Percentiles rank a stretch among this genome's conserved stretches.
These are phyloP conservation scores for Merodon equestris DNA, from an alignment of 2,888 invertebrate genomes.

Conservation along the genomic window DNA sequence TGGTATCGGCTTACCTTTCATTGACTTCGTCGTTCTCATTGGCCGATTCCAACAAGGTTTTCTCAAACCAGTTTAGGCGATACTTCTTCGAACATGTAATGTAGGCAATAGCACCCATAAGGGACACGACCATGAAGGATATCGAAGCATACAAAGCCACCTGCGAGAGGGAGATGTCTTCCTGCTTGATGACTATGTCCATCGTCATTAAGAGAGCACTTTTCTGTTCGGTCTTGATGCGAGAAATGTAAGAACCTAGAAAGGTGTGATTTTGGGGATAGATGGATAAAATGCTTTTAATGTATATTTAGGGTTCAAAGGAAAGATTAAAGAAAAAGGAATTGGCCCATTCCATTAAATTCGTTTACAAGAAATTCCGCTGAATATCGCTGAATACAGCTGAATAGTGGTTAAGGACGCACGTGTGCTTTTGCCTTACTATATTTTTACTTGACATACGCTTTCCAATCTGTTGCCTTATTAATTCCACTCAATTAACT, in stretches of 20 bases:
- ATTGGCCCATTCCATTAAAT: too few species aligned
- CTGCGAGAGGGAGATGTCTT: constrained; percentile 77
- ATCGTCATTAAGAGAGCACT: constrained; percentile 65
- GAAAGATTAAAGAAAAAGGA: too few species aligned
- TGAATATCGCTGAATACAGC: too few species aligned
- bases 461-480: too few species aligned
- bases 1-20: constrained; percentile 74
- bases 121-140: constrained; percentile 79
- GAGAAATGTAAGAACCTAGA: background rate
- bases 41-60: constrained; percentile 80
- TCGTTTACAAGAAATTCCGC: background rate
- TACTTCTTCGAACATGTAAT: constrained; percentile 81
- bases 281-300: too few species aligned
- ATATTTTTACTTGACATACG: too few species aligned
- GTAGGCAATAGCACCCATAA: constrained; percentile 79
- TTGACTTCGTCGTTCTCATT: constrained; percentile 77
- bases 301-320: too few species aligned
- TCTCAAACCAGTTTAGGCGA: constrained; percentile 82
- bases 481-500: too few species aligned
- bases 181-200: constrained; percentile 77
- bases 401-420: too few species aligned
- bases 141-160: constrained; percentile 79
- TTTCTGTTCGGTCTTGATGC: constrained; percentile 4
- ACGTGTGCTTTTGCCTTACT: too few species aligned
- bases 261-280: too few species aligned